Conservation (phyloP, 2,113 vertebrate genomes). For the Falco punctatus region DNA sequence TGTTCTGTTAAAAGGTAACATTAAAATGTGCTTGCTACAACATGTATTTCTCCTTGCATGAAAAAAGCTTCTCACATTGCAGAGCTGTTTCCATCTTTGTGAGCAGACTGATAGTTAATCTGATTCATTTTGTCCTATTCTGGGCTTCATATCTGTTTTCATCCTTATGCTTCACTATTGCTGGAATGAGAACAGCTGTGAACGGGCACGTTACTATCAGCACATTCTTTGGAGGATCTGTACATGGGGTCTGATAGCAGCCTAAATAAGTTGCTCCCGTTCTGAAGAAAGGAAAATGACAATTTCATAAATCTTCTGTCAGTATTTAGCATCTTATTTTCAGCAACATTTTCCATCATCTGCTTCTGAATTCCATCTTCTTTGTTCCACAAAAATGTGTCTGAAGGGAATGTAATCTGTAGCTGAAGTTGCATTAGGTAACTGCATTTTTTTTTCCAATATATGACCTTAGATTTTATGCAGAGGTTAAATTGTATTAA, state of each 20-base stretch:
- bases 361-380: not conserved
- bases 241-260: not conserved
- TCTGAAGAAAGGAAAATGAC: not conserved
- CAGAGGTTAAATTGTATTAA: not conserved
- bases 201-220: not conserved
- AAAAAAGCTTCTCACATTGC: not conserved
- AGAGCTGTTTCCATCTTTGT: not conserved
- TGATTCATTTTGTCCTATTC: conserved; percentile 51
- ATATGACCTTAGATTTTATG: not conserved
- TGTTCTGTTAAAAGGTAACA: not conserved
- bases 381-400: not conserved
- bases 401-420: not conserved
- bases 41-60: not conserved
- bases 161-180: conserved; percentile 11
- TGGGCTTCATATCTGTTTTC: conserved; percentile 58
- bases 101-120: not conserved
- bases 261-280: not conserved
- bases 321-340: not conserved
- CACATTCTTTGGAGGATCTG: not conserved
- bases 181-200: conserved; percentile 68
- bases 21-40: not conserved
- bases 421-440: not conserved
- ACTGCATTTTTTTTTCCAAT: not conserved
- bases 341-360: not conserved
- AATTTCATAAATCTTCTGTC: not conserved